Percentiles rank a stretch among this genome's conserved stretches.
Evolutionary conservation across 1,140 invertebrate genomes (phyloP).

Genomic region (Solen grandis): DNA sequence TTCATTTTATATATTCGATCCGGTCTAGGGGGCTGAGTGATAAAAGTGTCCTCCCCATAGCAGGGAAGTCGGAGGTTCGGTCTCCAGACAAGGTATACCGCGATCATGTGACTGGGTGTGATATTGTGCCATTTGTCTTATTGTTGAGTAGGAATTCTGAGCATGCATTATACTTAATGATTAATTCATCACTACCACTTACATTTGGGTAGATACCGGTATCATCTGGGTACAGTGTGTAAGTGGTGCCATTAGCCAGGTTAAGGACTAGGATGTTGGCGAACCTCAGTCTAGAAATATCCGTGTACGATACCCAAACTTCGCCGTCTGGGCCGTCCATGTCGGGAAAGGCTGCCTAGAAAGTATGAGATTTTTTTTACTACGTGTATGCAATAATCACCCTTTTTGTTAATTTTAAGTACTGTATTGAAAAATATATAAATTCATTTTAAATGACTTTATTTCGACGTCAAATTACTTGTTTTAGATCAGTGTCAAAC

Average conservation of each 20-base stretch:
- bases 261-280: conserved; percentile 46
- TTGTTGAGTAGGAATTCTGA: not conserved
- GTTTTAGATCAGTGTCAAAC: too few relatives aligned
- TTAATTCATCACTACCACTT: not conserved
- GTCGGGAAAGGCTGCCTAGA: conserved; percentile 47
- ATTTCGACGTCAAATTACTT: too few relatives aligned
- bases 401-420: too few relatives aligned
- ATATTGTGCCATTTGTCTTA: not conserved
- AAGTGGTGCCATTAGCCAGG: not conserved
- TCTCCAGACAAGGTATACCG: not conserved
- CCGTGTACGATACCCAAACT: conserved; percentile 54
- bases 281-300: conserved; percentile 37
- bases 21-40: too few relatives aligned
- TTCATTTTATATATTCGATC: too few relatives aligned
- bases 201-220: conserved; percentile 25
- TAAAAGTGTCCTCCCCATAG: too few relatives aligned
- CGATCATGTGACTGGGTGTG: not conserved
- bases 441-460: too few relatives aligned
- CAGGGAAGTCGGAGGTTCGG: too few relatives aligned
- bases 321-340: conserved; percentile 50
- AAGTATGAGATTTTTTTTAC: not conserved
- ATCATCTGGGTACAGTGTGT: conserved; percentile 14
- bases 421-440: too few relatives aligned
- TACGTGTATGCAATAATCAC: not conserved
- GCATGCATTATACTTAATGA: not conserved